phyloP scores from a whole-genome alignment of 2,797 vertebrate genomes.

The Prionace glauca region DNA sequence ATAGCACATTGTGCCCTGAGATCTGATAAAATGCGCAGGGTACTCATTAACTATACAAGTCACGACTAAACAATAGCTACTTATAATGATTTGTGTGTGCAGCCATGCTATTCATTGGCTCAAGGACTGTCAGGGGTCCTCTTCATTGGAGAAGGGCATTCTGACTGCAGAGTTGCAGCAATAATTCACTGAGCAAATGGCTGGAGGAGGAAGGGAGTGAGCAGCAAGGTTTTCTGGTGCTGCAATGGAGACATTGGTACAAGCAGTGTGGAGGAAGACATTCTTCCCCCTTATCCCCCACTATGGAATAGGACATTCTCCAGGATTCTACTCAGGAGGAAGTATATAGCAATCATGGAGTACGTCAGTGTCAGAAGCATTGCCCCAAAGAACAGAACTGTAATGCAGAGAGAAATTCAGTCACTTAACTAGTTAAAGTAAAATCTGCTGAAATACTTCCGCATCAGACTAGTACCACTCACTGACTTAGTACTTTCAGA shows the following conservation, averaged over 20 bases:
- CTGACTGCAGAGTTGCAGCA: not conserved
- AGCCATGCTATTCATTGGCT: not conserved
- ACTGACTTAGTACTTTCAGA: not conserved
- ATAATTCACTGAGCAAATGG: not conserved
- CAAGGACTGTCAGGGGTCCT: not conserved
- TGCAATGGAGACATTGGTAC: not conserved
- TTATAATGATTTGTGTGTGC: not conserved
- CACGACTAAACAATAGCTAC: no score
- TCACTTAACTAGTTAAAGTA: not conserved
- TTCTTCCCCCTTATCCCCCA: no score
- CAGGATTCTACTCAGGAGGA: not conserved
- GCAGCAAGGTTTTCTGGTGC: not conserved
- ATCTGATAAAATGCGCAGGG: not conserved
- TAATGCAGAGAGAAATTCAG: not conserved
- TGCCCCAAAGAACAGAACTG: not conserved
- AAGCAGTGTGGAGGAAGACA: not conserved
- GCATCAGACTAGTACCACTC: not conserved
- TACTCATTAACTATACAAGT: no score
- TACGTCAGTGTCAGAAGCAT: not conserved
- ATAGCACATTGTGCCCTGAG: not conserved
- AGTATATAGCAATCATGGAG: not conserved
- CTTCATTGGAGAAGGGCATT: not conserved
- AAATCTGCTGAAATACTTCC: not conserved
- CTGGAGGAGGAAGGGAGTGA: no score
- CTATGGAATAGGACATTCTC: not conserved